These are phyloP conservation scores for Bovichtus diacanthus DNA, from an alignment of 2,797 vertebrate genomes.

Conservation along the genomic window DNA sequence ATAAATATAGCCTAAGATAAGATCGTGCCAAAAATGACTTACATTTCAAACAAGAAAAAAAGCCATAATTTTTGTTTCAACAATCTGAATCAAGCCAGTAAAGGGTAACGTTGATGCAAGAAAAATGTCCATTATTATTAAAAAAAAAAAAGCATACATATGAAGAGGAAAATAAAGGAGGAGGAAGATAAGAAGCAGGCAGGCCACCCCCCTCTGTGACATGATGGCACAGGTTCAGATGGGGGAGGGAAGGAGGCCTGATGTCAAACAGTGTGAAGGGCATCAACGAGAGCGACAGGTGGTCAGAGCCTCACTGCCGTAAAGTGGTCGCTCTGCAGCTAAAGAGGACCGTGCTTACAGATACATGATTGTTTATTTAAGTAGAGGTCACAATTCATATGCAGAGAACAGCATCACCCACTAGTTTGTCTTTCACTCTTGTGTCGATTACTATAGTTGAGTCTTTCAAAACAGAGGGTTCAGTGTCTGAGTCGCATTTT, in stretches of 20 bases:
- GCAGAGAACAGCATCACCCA: background rate
- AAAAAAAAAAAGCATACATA: background rate
- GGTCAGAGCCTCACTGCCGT: constrained; percentile 56
- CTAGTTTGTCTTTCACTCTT: constrained; percentile 19
- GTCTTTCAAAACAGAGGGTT: constrained; percentile 29
- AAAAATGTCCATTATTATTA: background rate
- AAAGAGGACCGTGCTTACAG: constrained; percentile 11
- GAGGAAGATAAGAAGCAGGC: background rate
- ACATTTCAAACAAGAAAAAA: background rate
- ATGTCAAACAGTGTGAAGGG: constrained; percentile 66
- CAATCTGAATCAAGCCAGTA: background rate
- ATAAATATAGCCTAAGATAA: background rate
- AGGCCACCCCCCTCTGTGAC: constrained; percentile 44
- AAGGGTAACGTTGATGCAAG: background rate
- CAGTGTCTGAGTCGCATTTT: constrained; percentile 3
- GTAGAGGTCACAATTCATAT: background rate
- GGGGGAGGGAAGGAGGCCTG: constrained; percentile 43
- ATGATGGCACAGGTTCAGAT: constrained; percentile 18
- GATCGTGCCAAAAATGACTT: background rate
- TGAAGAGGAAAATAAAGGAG: constrained; percentile 2
- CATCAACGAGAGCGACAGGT: constrained; percentile 65
- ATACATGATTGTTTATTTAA: background rate
- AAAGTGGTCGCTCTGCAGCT: constrained; percentile 37
- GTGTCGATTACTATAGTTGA: background rate
- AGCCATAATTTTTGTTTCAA: background rate